Evolutionary conservation across 2,797 vertebrate species (phyloP), one percentile per base, ranked within the genome.

Genomic region (Hippopotamyrus pictus): DNA sequence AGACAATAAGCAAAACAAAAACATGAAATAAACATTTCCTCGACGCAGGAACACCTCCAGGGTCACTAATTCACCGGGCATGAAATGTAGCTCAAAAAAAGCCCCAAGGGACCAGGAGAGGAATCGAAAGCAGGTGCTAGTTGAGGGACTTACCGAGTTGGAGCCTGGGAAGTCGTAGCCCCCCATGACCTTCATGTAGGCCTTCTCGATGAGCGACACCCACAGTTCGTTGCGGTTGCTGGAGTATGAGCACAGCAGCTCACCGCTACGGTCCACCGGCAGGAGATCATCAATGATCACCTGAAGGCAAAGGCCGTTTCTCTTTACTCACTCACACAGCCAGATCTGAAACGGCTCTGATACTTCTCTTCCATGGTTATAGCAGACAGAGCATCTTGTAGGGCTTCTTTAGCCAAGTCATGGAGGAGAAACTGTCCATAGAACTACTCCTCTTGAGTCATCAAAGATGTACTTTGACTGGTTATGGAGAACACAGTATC

Each of bases 181-280:
- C 90, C 99, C 98, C 99, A 99, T 99, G 92, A 99, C 98, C 92
- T 99, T 99, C 99, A 99, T 99, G 94, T 99, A 99, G n/a, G 99
- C 98, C 90, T 99, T 99, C 93, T 99, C 99, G 91, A 99, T 99
- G 83, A 99, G 96, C 0, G 99, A 99, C 4, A 99, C 98, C 99
- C 99, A 99, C 51, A 99, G 93, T 93, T 99, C 99, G 89, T 98
- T 99, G 93, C 96, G 97, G 92, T 99, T 99, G 94, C 99, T 99
- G 89, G 99, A 99, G 62, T 99, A 99, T 69, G 99, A 99, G 91
- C 99, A 99, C 19, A 99, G 97, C 92, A 99, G 95, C 93, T 99
- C 98, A 65, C 98, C 98, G 4, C 95, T 97, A 22, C 95, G 97
- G 92, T 99, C 98, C 93, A 99, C 97, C 0, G 98, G 98, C 91